Evolutionary conservation across 2,113 vertebrate genomes (phyloP).

Genomic region (Oryzias woworae): DNA sequence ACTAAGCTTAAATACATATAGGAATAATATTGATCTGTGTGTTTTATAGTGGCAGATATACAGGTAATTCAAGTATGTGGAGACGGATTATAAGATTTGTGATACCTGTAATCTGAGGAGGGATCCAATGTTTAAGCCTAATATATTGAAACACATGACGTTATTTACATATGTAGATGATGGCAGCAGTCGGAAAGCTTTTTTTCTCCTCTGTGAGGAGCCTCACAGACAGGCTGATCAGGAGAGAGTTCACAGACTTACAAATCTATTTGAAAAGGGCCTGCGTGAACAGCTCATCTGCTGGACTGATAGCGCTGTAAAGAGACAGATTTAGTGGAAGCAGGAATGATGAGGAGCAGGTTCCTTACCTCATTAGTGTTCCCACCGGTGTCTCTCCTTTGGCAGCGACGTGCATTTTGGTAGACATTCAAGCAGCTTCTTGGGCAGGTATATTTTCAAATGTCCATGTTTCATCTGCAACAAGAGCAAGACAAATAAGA

Average conservation of each 20-base stretch:
- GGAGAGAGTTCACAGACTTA: slow-evolving; percentile 18
- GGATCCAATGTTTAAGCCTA: background rate
- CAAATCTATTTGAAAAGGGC: slow-evolving; percentile 20
- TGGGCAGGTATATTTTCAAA: slow-evolving; percentile 99
- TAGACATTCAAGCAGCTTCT: slow-evolving; percentile 99
- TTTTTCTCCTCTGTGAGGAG: background rate
- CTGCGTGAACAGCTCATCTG: slow-evolving; percentile 33
- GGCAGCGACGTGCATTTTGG: slow-evolving; percentile 99
- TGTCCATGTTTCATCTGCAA: slow-evolving; percentile 99
- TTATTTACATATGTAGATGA: background rate
- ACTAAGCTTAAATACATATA: too few relatives aligned
- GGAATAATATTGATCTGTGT: too few relatives aligned
- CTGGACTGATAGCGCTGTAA: slow-evolving; percentile 9
- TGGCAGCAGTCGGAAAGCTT: background rate
- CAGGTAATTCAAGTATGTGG: background rate
- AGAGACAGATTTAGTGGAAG: slow-evolving; percentile 39
- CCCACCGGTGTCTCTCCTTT: slow-evolving; percentile 99
- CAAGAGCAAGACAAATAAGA: slow-evolving; percentile 48
- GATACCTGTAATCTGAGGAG: slow-evolving; percentile 1
- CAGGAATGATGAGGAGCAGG: slow-evolving; percentile 42
- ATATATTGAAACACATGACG: background rate
- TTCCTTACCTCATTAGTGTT: slow-evolving; percentile 99
- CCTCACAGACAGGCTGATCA: slow-evolving; percentile 1
- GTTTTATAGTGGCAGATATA: too few relatives aligned
- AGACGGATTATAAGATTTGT: background rate